Evolutionary conservation across 2,797 vertebrate genomes (phyloP).

Genomic region (Furcifer pardalis): DNA sequence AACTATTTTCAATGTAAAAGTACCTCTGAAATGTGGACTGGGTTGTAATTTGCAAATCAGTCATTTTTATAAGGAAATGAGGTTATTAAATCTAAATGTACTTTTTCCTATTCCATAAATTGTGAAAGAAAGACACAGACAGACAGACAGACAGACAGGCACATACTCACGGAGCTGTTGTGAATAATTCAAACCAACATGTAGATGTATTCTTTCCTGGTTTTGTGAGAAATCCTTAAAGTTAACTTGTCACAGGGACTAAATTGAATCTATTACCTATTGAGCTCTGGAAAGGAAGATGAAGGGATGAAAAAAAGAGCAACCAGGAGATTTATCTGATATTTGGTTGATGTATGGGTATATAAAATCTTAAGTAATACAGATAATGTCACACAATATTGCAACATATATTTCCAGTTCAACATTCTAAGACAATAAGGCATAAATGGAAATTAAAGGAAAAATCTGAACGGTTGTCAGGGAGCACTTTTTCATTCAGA

Average conservation of each 20-base stretch:
- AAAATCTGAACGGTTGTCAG: constrained; percentile 78
- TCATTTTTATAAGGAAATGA: constrained; percentile 35
- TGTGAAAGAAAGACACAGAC: neutral
- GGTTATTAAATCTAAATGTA: neutral
- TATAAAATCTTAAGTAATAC: constrained; percentile 84
- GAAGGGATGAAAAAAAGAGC: constrained; percentile 57
- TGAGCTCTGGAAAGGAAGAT: constrained; percentile 66
- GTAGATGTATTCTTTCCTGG: constrained; percentile 67
- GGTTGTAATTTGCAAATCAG: constrained; percentile 1
- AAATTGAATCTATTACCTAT: constrained; percentile 80
- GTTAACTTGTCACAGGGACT: constrained; percentile 77
- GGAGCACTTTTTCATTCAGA: constrained; percentile 81
- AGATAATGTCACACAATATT: constrained; percentile 84
- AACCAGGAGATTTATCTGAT: constrained; percentile 78
- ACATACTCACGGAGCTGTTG: constrained; percentile 45
- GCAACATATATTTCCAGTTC: constrained; percentile 82
- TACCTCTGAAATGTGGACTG: neutral
- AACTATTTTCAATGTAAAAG: neutral
- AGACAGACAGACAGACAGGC: too few species aligned
- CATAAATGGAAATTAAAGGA: constrained; percentile 83
- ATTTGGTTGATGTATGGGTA: constrained; percentile 79
- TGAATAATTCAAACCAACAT: constrained; percentile 72
- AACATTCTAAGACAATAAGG: constrained; percentile 83
- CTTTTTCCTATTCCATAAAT: constrained; percentile 51
- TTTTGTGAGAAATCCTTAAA: constrained; percentile 77